These are phyloP conservation scores for Drosophila tropicalis DNA, from an alignment of 1,140 invertebrate species.

Conservation along the genomic window DNA sequence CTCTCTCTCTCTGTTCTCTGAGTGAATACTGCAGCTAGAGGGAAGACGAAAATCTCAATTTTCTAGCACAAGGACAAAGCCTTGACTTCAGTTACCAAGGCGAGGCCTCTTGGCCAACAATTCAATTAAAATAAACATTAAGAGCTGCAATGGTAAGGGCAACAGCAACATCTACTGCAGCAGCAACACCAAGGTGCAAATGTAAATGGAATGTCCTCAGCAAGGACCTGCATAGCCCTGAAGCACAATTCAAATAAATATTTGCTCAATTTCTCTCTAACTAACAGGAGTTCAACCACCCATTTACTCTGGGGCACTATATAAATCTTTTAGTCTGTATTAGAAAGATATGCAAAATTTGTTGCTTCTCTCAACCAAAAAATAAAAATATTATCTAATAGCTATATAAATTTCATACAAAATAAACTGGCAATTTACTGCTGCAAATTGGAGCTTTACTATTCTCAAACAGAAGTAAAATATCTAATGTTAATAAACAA, in stretches of 20 bases:
- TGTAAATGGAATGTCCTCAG: constrained; percentile 10
- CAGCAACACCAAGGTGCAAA: constrained; percentile 3
- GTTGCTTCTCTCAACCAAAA: constrained; percentile 12
- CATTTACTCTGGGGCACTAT: neutral
- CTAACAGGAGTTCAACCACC: constrained; percentile 3
- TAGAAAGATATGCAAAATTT: constrained; percentile 2
- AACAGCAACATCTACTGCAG: neutral
- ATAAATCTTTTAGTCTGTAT: constrained; percentile 9
- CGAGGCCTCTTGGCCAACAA: constrained; percentile 1
- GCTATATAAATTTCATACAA: constrained; percentile 3
- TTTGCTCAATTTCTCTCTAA: constrained; percentile 12
- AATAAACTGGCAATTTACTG: constrained; percentile 12
- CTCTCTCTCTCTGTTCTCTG: too few relatives aligned
- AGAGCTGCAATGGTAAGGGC: constrained; percentile 3
- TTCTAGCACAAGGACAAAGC: neutral
- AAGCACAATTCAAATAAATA: constrained; percentile 13
- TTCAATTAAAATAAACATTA: constrained; percentile 25
- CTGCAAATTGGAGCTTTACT: neutral
- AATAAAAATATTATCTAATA: neutral
- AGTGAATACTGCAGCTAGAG: neutral
- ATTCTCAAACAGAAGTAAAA: too few relatives aligned
- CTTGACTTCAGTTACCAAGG: neutral
- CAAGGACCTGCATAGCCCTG: neutral
- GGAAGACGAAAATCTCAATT: neutral
- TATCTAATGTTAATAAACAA: too few relatives aligned